phyloP scores from a whole-genome alignment of 2,113 vertebrate species.

The Romanogobio albipinnatus region DNA sequence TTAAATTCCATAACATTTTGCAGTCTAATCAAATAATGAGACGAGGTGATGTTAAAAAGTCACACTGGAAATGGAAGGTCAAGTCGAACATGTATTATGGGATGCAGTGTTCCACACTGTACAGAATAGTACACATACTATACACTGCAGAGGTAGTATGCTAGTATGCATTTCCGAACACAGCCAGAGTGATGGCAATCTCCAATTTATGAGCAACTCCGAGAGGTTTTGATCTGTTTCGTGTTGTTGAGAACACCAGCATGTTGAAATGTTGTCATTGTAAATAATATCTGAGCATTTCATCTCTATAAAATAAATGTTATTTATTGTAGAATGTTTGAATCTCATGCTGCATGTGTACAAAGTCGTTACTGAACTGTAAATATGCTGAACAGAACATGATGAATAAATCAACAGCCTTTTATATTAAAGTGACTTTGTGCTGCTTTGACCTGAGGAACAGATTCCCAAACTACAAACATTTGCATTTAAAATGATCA shows the following conservation, averaged over 20 bases:
- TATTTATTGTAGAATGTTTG: slow-evolving; percentile 61
- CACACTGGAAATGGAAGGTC: background rate
- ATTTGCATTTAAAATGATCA: background rate
- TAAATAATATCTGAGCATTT: slow-evolving; percentile 37
- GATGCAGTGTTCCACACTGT: background rate
- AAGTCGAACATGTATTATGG: background rate
- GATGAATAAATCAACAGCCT: background rate
- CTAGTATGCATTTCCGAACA: background rate
- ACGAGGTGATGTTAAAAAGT: background rate
- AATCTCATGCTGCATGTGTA: slow-evolving; percentile 58
- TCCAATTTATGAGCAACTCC: background rate
- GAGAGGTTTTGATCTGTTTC: background rate
- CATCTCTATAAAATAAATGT: slow-evolving; percentile 40
- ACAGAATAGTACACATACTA: background rate
- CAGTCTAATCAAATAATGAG: background rate
- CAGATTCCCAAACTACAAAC: background rate
- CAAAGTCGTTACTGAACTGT: slow-evolving; percentile 50
- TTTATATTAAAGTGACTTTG: background rate
- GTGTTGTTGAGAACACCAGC: slow-evolving; percentile 27
- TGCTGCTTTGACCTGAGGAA: slow-evolving; percentile 8
- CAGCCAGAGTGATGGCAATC: background rate
- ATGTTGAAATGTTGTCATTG: slow-evolving; percentile 24
- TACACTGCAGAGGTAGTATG: background rate
- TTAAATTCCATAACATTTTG: background rate
- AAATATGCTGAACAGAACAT: slow-evolving; percentile 43